Base-by-base conservation (phyloP, 2,113 vertebrate genomes). In the Malurus melanocephalus region DNA sequence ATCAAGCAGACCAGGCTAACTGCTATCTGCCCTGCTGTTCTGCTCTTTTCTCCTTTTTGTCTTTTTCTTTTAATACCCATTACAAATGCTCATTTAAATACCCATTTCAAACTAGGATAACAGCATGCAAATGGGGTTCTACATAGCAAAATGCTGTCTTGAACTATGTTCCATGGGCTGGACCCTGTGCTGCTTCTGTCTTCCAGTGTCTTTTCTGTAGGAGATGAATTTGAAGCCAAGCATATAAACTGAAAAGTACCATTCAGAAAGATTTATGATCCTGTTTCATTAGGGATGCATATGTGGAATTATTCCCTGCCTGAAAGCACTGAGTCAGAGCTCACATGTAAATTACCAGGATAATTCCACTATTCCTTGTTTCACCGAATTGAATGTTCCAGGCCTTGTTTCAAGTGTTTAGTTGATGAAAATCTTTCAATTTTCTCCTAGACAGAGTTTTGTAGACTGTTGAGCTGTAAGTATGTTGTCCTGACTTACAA, bases 291-390 rank as follows among this genome's bases (percentile, higher is more conserved):
- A 61, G 53, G 51, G 11, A 40, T 95, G 75, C 91, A 79, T 84
- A 46, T 42, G 55, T 81, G 66, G 88, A 90, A 65, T 93, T 90
- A 81, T 66, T 89, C 83, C 40, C 19, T 87, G 66, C 78, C 64
- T 89, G 74, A 93, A 92, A 85, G 78, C 78, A 88, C 71, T 90
- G 87, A 89, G 89, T 95, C 81, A 81, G 71, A 94, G 59, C 81
- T 90, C 81, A 79, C 81, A 68, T 90, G 95, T 78, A 88, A 93
- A 94, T 94, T 90, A 80, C 55, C 55, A 55, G 59, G 60, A 65
- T 92, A 89, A 87, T 90, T 90, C 86, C 84, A 59, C 75, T 82
- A 35, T 68, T 79, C 87, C 7, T 0, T 73, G 51, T 87, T 93
- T 85, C 71, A 75, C 26, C 27, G 74, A 81, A 55, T 57, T 90